Base-by-base conservation (phyloP, 2,113 vertebrate genomes). In the Pogona vitticeps region DNA sequence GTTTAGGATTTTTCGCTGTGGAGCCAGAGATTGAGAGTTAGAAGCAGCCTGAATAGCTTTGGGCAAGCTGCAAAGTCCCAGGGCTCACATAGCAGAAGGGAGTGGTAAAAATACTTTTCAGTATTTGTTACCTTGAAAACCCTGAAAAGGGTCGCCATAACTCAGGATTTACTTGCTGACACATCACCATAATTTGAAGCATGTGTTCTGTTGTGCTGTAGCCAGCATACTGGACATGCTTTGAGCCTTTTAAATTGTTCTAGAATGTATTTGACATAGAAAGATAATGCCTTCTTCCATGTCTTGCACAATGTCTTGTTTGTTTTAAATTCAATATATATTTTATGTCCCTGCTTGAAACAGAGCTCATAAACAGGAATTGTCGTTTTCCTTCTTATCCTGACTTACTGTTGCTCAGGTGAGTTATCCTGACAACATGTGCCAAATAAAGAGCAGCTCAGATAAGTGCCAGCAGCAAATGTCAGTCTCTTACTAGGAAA, bases 351-450 rank as follows among this genome's bases (percentile, higher is more conserved):
- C 33, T 65, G 65, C 56, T 78, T 58, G n/a, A 80, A 79, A 80
- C 67, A 2, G 38, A 26, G 23, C 20, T 61, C 10, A 28, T 63
- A 61, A 65, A 4, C 28, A 42, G 42, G 46, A 82, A 3, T 42
- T 31, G 4, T 82, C 56, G 26, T 21, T 26, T 59, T 33, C 23
- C 40, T 18, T 65, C 67, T 38, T 20, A 56, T 61, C 38, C 21
- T 86, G 38, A 52, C 73, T 61, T 38, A 63, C 73, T 61, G 23
- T 9, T 52, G 13, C 68, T 73, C 28, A 36, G 68, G 68, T 20
- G 42, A 56, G 68, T 73, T 86, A 83, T 73, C 26, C 67, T 78
- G 40, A 21, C 70, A 63, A 73, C n/a, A 59, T 80, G 33, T 78
- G 15, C 40, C 33, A 80, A 67, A 65, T 67, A 88, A 75, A 73